Evolutionary conservation across 2,797 vertebrate genomes (phyloP).

Genomic region (Myotis vivesi): DNA sequence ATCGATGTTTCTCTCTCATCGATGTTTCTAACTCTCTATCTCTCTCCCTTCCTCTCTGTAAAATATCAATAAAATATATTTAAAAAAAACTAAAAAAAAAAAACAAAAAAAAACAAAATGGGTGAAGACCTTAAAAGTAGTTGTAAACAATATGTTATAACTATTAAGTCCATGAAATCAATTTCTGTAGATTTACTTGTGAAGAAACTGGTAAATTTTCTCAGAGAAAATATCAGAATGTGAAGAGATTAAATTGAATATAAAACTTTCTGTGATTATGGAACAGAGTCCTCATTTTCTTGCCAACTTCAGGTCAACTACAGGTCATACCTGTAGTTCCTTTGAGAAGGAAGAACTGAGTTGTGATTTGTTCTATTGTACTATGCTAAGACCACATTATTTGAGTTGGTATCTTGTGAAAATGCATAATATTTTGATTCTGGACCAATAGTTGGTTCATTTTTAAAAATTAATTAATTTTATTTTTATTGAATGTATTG

Average conservation of each 20-base stretch:
- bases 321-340: neutral
- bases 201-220: neutral
- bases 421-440: neutral
- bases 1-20: too few species aligned
- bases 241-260: neutral
- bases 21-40: too few species aligned
- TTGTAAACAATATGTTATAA: neutral
- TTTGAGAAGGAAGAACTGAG: accelerated
- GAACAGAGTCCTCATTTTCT: neutral
- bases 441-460: neutral
- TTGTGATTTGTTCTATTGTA: neutral
- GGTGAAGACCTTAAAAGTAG: neutral
- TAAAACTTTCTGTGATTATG: neutral
- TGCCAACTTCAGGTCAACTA: neutral
- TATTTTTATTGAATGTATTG: neutral
- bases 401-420: neutral
- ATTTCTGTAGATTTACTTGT: neutral
- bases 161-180: neutral
- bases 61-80: too few species aligned
- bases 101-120: neutral
- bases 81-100: too few species aligned
- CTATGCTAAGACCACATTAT: neutral
- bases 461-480: neutral
- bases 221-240: neutral
- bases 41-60: too few species aligned